Percentiles rank a stretch among this genome's conserved stretches.
Conservation (phyloP, 2,113 vertebrate genomes). For the Glaucidium brasilianum region DNA sequence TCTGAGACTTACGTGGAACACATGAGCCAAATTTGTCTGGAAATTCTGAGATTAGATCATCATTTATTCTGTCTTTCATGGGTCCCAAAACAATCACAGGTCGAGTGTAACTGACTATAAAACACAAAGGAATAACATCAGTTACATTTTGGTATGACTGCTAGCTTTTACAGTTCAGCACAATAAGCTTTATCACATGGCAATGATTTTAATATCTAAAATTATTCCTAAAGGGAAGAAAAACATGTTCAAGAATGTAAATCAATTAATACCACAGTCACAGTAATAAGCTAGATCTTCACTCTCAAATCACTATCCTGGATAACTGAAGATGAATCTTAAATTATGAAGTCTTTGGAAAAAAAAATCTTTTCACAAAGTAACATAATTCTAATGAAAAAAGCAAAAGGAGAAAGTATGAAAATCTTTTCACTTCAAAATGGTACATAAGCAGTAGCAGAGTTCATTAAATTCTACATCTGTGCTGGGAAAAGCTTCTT, state of each 20-base stretch:
- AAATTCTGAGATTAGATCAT: constrained; percentile 97
- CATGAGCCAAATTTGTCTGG: constrained; percentile 98
- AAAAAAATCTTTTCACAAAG: not conserved
- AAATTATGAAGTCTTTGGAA: not conserved
- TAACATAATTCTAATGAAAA: not conserved
- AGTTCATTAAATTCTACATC: not conserved
- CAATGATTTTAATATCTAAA: not conserved
- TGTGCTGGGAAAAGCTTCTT: not conserved
- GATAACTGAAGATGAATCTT: not conserved
- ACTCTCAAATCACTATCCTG: not conserved
- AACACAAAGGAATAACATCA: constrained; percentile 15
- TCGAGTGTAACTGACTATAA: constrained; percentile 89
- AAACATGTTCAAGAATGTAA: not conserved
- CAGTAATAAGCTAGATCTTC: not conserved
- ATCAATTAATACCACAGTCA: not conserved
- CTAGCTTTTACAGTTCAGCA: not conserved
- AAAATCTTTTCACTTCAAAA: not conserved
- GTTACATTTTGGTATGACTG: not conserved
- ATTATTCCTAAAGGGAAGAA: not conserved
- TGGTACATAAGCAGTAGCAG: not conserved
- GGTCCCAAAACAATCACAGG: constrained; percentile 97
- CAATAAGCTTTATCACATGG: not conserved
- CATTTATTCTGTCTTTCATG: constrained; percentile 98
- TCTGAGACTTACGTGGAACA: constrained; percentile 89
- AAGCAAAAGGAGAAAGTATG: not conserved